Evolutionary conservation across 2,888 invertebrate genomes (phyloP).

Genomic region (Serrognathus titanus): DNA sequence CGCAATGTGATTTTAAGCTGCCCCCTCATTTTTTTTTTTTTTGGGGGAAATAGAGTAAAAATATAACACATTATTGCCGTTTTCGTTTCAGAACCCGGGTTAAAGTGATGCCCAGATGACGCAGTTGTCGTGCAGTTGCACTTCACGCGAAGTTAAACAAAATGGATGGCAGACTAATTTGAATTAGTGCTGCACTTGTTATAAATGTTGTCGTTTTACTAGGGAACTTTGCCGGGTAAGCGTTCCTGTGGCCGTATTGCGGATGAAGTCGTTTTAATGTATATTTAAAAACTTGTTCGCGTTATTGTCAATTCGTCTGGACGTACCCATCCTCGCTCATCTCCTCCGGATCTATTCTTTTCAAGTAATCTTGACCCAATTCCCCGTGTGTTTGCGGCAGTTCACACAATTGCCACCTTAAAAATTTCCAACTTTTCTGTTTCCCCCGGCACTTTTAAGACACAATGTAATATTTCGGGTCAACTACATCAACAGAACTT

Average conservation of each 20-base stretch:
- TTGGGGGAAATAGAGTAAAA: too few species aligned
- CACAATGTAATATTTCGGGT: too few species aligned
- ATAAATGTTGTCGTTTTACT: slow-evolving; percentile 9
- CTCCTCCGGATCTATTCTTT: too few species aligned
- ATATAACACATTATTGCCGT: neutral
- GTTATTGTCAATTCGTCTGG: neutral
- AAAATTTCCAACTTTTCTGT: too few species aligned
- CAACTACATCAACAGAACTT: too few species aligned
- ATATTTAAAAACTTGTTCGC: slow-evolving; percentile 1
- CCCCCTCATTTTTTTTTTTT: too few species aligned
- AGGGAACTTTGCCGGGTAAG: slow-evolving; percentile 3
- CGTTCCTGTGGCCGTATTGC: slow-evolving; percentile 9
- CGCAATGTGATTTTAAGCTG: too few species aligned
- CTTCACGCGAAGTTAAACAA: slow-evolving; percentile 16
- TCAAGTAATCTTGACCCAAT: too few species aligned
- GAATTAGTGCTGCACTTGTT: slow-evolving; percentile 18
- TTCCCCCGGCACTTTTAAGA: too few species aligned
- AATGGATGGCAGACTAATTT: slow-evolving; percentile 13
- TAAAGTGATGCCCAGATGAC: slow-evolving; percentile 10
- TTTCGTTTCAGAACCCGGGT: neutral
- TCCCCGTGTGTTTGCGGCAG: too few species aligned
- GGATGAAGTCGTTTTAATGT: slow-evolving; percentile 7
- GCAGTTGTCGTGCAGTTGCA: slow-evolving; percentile 11
- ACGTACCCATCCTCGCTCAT: too few species aligned
- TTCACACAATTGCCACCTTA: too few species aligned